Conservation (phyloP, 2,888 invertebrate species). For the Tipula confusa region DNA sequence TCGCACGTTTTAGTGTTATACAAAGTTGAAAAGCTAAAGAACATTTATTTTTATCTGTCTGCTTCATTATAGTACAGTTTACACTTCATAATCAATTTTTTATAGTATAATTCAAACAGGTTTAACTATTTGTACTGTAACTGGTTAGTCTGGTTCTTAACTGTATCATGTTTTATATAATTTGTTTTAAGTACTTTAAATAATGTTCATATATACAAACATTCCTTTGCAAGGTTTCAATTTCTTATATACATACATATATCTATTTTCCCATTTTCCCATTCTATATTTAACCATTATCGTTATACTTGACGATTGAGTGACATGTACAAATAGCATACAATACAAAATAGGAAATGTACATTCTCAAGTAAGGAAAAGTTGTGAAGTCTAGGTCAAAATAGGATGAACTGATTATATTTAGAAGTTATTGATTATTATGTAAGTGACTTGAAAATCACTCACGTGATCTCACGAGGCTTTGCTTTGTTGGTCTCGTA, state of each 20-base stretch:
- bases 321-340: background rate
- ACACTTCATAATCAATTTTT: background rate
- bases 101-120: background rate
- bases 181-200: background rate
- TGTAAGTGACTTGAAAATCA: too few species aligned
- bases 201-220: background rate
- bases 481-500: too few species aligned
- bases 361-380: background rate
- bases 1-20: background rate
- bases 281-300: background rate
- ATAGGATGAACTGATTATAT: background rate
- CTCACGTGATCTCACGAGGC: too few species aligned
- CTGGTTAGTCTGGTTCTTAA: background rate
- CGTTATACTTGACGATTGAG: background rate
- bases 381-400: background rate
- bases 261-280: background rate
- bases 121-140: background rate
- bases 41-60: conserved; percentile 20
- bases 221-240: conserved; percentile 25
- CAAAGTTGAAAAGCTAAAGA: background rate
- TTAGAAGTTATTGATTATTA: too few species aligned
- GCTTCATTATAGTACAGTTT: background rate
- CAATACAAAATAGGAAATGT: background rate
- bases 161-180: background rate
- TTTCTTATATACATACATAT: background rate